These are phyloP conservation scores for Tetanocera ferruginea DNA, from an alignment of 2,888 invertebrate species.

Conservation along the genomic window DNA sequence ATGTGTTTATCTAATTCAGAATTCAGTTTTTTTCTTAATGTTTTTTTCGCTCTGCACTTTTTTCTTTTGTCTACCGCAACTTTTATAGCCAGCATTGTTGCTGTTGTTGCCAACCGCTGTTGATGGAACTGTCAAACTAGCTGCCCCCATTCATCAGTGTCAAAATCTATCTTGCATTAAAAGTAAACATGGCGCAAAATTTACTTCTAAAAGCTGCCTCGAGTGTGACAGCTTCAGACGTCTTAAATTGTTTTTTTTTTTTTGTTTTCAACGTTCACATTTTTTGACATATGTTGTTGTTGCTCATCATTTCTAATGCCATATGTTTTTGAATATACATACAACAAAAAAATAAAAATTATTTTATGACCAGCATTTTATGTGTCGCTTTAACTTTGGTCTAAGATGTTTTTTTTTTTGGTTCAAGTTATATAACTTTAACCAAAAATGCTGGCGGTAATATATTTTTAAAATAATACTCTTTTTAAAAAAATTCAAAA, in stretches of 20 bases:
- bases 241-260: no score
- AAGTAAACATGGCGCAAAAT: background rate
- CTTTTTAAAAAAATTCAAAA: no score
- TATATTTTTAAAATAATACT: no score
- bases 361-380: no score
- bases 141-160: slow-evolving; percentile 20
- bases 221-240: background rate
- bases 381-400: no score
- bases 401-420: no score
- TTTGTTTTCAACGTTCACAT: background rate
- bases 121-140: background rate
- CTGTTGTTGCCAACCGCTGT: background rate
- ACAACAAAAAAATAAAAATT: no score
- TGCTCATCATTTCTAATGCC: background rate
- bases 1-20: background rate
- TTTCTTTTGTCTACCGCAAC: background rate
- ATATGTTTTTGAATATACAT: background rate
- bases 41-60: background rate
- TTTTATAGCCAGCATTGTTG: background rate
- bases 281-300: background rate
- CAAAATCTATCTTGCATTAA: background rate
- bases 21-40: background rate
- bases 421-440: no score
- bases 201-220: background rate
- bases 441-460: no score